Base-by-base conservation (phyloP, 2,888 invertebrate species). In the Eupithecia subfuscata region DNA sequence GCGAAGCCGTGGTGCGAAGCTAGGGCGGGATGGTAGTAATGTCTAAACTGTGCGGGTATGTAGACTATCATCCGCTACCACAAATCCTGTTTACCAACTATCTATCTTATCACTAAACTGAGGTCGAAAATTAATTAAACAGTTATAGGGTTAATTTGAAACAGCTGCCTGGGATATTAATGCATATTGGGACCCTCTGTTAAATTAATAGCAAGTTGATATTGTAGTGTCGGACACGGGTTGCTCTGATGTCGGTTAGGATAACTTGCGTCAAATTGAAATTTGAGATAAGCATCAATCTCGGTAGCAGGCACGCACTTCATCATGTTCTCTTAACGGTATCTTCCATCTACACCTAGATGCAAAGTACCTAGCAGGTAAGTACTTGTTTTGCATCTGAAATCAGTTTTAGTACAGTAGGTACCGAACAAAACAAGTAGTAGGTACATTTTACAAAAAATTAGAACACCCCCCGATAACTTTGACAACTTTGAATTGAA, bases 41-140 rank as follows among this genome's bases (percentile, higher is more conserved):
- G 52, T 48, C 18, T n/a, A 56, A 56, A 22, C 22, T 22, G 8
- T 48, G 52, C 22, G 52, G 52, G 22, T 22, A 64, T 30, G 34
- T 64, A 34, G 34, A 30, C 30, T 30, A 63, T 40, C 11, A 30
- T 65, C n/a, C 67, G 16, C 2, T 30, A 30, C 30, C 30, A 30
- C 30, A 30, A 30, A 34, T 16, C 37, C 22, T 40, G 22, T n/a
- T 56, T 67, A 67, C n/a, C 22, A 67, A 67, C 67, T n/a, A n/a
- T 43, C 22, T 40, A 40, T 37, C 37, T 67, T 22, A 65, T 37
- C 65, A 65, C 43, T 40, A 40, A 67, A 22, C 43, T 67, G 67
- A 43, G 84, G 86, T 83, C 83, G 86, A 87, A 87, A 88, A 89
- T 89, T 89, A 89, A 89, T 90, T 89, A 88, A 88, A 87, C 86